These are phyloP conservation scores for Pseudoatta argentina DNA, from an alignment of 1,140 invertebrate species.

Conservation along the genomic window DNA sequence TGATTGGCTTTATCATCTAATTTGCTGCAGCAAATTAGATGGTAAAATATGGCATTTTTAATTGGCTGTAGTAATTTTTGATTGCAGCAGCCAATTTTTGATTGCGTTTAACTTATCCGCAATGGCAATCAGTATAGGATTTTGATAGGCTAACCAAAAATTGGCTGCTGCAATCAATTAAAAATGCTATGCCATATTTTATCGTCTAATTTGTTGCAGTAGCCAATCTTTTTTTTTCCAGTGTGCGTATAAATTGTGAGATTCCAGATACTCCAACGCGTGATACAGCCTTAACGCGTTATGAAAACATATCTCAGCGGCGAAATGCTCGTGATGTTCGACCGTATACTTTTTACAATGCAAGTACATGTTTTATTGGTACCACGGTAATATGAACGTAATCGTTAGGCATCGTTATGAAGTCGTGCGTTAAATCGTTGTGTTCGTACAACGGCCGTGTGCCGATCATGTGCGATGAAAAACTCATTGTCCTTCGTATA, in stretches of 20 bases:
- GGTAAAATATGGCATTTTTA: too few relatives aligned
- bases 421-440: slow-evolving; percentile 49
- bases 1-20: too few relatives aligned
- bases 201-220: too few relatives aligned
- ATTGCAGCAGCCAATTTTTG: too few relatives aligned
- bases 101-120: too few relatives aligned
- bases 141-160: too few relatives aligned
- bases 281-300: background rate
- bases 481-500: slow-evolving; percentile 16
- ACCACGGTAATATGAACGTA: slow-evolving; percentile 28
- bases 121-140: too few relatives aligned
- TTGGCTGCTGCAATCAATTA: too few relatives aligned
- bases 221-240: too few relatives aligned
- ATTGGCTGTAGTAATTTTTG: too few relatives aligned
- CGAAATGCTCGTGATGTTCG: slow-evolving; percentile 29
- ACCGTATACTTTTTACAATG: slow-evolving; percentile 30
- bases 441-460: background rate
- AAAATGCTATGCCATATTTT: too few relatives aligned
- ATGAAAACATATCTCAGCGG: slow-evolving; percentile 31
- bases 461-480: slow-evolving; percentile 3
- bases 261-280: background rate
- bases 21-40: too few relatives aligned
- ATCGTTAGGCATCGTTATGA: slow-evolving; percentile 44
- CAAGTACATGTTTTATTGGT: slow-evolving; percentile 24
- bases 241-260: background rate